Evolutionary conservation across 2,888 invertebrate genomes (phyloP), one percentile per base, ranked within the genome.

Genomic region (Eilema caniola): DNA sequence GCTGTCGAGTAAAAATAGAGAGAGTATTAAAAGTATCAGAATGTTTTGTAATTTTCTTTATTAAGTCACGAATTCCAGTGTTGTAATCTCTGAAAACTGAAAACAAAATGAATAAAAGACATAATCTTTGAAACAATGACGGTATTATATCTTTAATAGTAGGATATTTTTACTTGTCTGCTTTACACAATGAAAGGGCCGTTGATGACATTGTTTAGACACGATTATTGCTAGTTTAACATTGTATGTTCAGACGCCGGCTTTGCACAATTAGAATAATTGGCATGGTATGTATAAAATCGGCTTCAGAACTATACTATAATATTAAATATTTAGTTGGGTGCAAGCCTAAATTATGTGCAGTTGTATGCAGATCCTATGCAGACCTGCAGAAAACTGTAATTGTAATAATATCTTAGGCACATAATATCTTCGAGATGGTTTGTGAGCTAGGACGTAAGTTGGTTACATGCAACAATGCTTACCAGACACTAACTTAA

Each of bases 71-170:
- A 62, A 41, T 16, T 37, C 24, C 37, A 24, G 24, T 8, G 37
- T 37, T 62, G n/a, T 24, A 62, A 62, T 62, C 37, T 16, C 20
- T 16, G 12, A 62, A 62, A 28, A 28, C 28, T 28, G 28, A 28
- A n/a, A 16, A 70, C 14, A 41, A 78, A 70, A 79, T 72, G 72
- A 78, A 64, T 81, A 68, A 89, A 88, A 88, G 82, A 81, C 84
- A 85, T 90, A 90, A 90, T 91, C 90, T 89, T 81, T 85, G 79
- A 78, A 84, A 86, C 87, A 87, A 86, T 85, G 86, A 77, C 70
- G 77, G 75, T 73, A 74, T 74, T 63, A 28, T 63, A 81, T 87
- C 72, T 81, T 81, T 76, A 77, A 77, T 71, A 76, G 74, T 72
- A 69, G 73, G 75, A 81, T 74, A 76, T 81, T 80, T 84, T 80